Evolutionary conservation across 2,797 vertebrate species (phyloP), one percentile per base, ranked within the genome.

Genomic region (Rhabdophis nuchalis): DNA sequence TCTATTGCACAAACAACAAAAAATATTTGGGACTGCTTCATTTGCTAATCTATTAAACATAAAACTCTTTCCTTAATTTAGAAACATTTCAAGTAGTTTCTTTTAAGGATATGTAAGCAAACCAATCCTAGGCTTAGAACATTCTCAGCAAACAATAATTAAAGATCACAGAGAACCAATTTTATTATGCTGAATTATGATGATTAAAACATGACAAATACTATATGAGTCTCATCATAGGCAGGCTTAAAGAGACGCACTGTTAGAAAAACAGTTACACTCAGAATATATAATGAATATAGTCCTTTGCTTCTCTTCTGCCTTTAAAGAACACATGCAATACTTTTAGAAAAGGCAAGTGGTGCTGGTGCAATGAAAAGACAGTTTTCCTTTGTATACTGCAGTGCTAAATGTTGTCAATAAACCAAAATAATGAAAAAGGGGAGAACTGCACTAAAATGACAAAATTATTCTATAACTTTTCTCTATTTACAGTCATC

Each of bases 31-130:
- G 91, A 16, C 58, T 52, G 52, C 56, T 90, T 61, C 89, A 50
- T 88, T 85, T 85, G 89, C 86, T 88, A 60, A 5, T n/a, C n/a
- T 85, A 86, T 89, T 90, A 90, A 90, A 88, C 58, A 72, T 53
- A 77, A 16, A 5, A 52, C 11, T 20, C 27, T 87, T 90, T 36
- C 23, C 29, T 89, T 85, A 88, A 92, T 50, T 54, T 64, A 89
- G n/a, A 85, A 56, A 77, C 64, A 87, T 88, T n/a, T 41, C 41
- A 88, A 41, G 11, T 13, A 86, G 77, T 60, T 85, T 50, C 87
- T 85, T 86, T 53, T 85, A 41, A 88, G 23, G n/a, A 58, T 68
- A 68, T 16, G 0, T 3, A 87, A 32, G 25, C 58, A 85, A 57
- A 36, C 32, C 86, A 68, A 58, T 56, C 16, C 52, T 50, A 50